Evolutionary conservation across 2,113 vertebrate genomes (phyloP).

Genomic region (Tilapia sparmanii): DNA sequence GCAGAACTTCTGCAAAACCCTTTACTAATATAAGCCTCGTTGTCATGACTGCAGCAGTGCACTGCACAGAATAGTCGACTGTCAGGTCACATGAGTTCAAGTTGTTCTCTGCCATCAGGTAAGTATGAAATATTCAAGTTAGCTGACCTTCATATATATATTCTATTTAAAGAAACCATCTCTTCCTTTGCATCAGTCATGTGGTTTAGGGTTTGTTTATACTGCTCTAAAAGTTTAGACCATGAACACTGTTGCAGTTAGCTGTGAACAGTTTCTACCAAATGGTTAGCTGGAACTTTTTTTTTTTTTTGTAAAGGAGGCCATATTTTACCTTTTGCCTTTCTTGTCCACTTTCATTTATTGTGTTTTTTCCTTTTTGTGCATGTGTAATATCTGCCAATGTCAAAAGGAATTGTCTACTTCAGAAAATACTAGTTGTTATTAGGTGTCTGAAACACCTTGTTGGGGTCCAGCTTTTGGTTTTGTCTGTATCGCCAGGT

Average conservation of each 20-base stretch:
- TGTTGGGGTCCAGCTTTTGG: not conserved
- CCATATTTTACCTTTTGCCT: rapidly evolving
- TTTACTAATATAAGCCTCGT: constrained; percentile 11
- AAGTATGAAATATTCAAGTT: constrained; percentile 28
- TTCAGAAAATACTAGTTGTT: not conserved
- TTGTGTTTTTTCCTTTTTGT: not conserved
- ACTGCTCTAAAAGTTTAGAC: not conserved
- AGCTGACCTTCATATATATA: not conserved
- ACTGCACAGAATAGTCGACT: not conserved
- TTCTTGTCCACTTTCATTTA: not conserved
- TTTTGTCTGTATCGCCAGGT: not conserved
- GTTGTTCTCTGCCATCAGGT: not conserved
- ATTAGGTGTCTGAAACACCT: not conserved
- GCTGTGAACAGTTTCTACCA: not conserved
- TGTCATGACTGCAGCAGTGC: constrained; percentile 27
- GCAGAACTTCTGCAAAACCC: not conserved
- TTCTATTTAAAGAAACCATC: not conserved
- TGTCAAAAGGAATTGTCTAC: not conserved
- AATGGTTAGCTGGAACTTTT: not conserved
- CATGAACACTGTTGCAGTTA: not conserved
- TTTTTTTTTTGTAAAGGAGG: not conserved
- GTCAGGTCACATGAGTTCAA: not conserved
- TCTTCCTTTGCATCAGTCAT: not conserved
- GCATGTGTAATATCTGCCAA: not conserved
- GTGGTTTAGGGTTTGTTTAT: not conserved